A percentile compares a stretch with the other conserved stretches of the same genome.
These are phyloP conservation scores for Drosophila acutilabella DNA, from an alignment of 2,888 invertebrate species.

Conservation along the genomic window DNA sequence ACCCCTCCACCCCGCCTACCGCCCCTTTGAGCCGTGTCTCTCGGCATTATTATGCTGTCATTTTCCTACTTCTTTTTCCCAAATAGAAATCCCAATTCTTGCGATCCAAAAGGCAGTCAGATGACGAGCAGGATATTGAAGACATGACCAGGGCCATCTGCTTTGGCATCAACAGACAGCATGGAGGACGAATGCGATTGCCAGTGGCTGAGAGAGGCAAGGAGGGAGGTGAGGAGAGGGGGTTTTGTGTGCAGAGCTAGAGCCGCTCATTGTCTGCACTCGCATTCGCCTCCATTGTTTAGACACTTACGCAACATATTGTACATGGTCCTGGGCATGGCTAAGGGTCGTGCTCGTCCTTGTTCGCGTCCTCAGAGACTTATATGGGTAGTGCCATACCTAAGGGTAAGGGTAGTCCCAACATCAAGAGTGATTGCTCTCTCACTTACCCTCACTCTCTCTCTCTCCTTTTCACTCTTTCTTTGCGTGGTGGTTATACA, in stretches of 20 bases:
- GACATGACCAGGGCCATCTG: conserved; percentile 64
- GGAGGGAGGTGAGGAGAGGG: conserved; percentile 7
- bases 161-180: conserved; percentile 36
- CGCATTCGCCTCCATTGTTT: conserved; percentile 66
- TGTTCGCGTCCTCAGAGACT: background rate
- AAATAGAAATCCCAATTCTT: conserved; percentile 65
- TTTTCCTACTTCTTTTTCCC: conserved; percentile 27
- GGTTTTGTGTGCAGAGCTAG: conserved; percentile 51
- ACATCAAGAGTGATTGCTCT: background rate
- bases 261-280: conserved; percentile 40
- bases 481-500: conserved; percentile 25
- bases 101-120: conserved; percentile 54
- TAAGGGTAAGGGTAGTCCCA: conserved; percentile 42
- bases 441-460: conserved; percentile 2
- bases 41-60: conserved; percentile 74
- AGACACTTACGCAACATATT: conserved; percentile 75
- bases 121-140: conserved; percentile 73
- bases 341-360: conserved; percentile 27
- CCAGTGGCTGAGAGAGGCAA: background rate
- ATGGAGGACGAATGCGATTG: conserved; percentile 36
- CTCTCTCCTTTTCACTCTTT: background rate
- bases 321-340: conserved; percentile 49
- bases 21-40: conserved; percentile 10
- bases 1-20: background rate
- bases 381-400: conserved; percentile 27